phyloP scores from a whole-genome alignment of 2,888 invertebrate species.

The Agrochola lychnidis region DNA sequence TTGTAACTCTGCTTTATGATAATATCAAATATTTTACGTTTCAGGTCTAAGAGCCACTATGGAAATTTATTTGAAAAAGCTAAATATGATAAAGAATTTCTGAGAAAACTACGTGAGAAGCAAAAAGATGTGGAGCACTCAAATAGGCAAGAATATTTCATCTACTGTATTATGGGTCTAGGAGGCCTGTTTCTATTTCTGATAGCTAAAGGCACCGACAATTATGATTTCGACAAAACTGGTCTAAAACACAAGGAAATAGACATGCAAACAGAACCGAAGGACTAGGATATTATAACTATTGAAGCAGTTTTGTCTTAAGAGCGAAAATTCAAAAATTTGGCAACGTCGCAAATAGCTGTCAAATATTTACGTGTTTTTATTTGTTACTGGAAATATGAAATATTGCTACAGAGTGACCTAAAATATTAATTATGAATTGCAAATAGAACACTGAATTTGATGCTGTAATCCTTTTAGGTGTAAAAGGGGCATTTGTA shows the following conservation, averaged over 20 bases:
- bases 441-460: too few species aligned
- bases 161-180: slow-evolving; percentile 74
- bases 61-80: slow-evolving; percentile 79
- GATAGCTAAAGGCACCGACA: slow-evolving; percentile 73
- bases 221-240: slow-evolving; percentile 76
- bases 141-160: slow-evolving; percentile 74
- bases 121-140: slow-evolving; percentile 56
- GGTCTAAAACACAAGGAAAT: not conserved
- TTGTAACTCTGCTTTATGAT: not conserved
- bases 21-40: slow-evolving; percentile 57
- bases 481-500: too few species aligned
- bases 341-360: too few species aligned
- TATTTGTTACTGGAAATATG: too few species aligned
- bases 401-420: too few species aligned
- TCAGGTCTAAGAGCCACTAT: slow-evolving; percentile 90
- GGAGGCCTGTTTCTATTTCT: slow-evolving; percentile 72
- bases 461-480: too few species aligned
- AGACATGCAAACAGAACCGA: not conserved
- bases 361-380: too few species aligned
- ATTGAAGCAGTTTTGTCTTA: slow-evolving; percentile 1
- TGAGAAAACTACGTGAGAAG: slow-evolving; percentile 69
- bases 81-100: slow-evolving; percentile 75
- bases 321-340: too few species aligned
- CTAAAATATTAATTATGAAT: too few species aligned
- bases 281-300: not conserved